A percentile compares a stretch with the other conserved stretches of the same genome.
These are phyloP conservation scores for Synanceia verrucosa DNA, from an alignment of 2,797 vertebrate species.

Conservation along the genomic window DNA sequence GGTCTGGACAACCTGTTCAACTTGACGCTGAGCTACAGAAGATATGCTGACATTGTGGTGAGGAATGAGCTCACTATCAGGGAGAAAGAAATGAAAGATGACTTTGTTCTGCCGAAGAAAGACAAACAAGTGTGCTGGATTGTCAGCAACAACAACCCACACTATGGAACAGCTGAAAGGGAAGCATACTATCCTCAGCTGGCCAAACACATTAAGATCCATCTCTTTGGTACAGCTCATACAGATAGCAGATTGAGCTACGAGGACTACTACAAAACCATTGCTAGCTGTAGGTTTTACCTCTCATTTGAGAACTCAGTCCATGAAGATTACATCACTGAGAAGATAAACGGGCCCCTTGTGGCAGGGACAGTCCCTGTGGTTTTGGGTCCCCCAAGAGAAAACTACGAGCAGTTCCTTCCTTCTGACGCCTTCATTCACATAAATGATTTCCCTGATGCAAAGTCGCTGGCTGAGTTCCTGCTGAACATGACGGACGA, in stretches of 20 bases:
- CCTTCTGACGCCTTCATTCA: slow-evolving; percentile 90
- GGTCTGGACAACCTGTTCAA: slow-evolving; percentile 88
- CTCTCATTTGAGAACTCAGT: slow-evolving; percentile 92
- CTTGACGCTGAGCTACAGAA: slow-evolving; percentile 88
- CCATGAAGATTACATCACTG: slow-evolving; percentile 90
- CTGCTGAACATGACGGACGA: slow-evolving; percentile 86
- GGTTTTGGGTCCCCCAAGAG: slow-evolving; percentile 88
- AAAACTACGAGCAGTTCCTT: slow-evolving; percentile 90
- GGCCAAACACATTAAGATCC: slow-evolving; percentile 85
- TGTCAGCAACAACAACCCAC: slow-evolving; percentile 85
- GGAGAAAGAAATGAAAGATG: slow-evolving; percentile 72
- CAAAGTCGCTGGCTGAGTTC: slow-evolving; percentile 85
- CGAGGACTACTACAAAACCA: slow-evolving; percentile 86
- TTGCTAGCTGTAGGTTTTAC: slow-evolving; percentile 90
- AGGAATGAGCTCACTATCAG: slow-evolving; percentile 83
- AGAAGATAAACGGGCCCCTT: slow-evolving; percentile 90
- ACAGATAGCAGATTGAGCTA: slow-evolving; percentile 74
- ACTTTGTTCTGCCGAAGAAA: slow-evolving; percentile 85
- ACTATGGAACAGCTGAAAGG: slow-evolving; percentile 24
- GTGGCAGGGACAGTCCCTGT: slow-evolving; percentile 87
- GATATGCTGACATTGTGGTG: slow-evolving; percentile 88
- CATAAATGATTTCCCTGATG: slow-evolving; percentile 88
- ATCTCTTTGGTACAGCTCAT: slow-evolving; percentile 84
- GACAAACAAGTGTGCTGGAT: slow-evolving; percentile 91
- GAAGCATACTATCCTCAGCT: slow-evolving; percentile 83